These are phyloP conservation scores for Epistrophe eligans DNA, from an alignment of 2,888 invertebrate genomes.

Conservation along the genomic window DNA sequence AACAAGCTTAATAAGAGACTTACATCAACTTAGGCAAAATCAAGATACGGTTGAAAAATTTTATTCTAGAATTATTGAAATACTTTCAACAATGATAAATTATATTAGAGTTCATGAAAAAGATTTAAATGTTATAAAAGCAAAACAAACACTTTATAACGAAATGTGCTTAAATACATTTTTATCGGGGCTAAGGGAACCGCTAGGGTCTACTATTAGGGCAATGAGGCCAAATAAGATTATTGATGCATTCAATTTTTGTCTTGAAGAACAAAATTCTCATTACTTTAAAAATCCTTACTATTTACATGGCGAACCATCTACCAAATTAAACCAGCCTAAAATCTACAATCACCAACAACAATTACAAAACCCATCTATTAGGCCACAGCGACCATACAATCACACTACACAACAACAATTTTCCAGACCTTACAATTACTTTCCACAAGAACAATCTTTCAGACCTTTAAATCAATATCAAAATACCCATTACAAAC, in stretches of 20 bases:
- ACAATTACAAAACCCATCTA: too few species aligned
- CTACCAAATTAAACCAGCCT: too few species aligned
- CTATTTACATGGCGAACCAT: too few species aligned
- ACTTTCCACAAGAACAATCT: too few species aligned
- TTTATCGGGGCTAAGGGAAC: constrained; percentile 72
- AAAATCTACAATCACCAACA: too few species aligned
- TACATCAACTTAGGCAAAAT: constrained; percentile 10
- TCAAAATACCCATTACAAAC: too few species aligned
- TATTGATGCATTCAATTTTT: constrained; percentile 69
- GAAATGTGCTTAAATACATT: constrained; percentile 77
- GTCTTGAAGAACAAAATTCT: constrained; percentile 68
- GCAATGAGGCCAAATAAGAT: constrained; percentile 70
- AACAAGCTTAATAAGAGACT: constrained; percentile 43
- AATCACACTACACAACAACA: too few species aligned
- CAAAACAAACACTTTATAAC: constrained; percentile 66
- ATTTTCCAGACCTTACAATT: too few species aligned
- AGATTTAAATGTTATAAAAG: constrained; percentile 46
- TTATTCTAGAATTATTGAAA: constrained; percentile 61
- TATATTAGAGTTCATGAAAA: constrained; percentile 66
- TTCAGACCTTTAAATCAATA: too few species aligned
- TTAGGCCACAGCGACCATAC: too few species aligned
- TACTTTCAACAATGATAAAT: constrained; percentile 66
- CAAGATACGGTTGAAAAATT: constrained; percentile 11
- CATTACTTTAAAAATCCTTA: constrained; percentile 40
- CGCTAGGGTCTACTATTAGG: constrained; percentile 74